Percentiles rank a stretch among this genome's conserved stretches.
Evolutionary conservation across 2,797 vertebrate species (phyloP).

Genomic region (Danio aesculapii): DNA sequence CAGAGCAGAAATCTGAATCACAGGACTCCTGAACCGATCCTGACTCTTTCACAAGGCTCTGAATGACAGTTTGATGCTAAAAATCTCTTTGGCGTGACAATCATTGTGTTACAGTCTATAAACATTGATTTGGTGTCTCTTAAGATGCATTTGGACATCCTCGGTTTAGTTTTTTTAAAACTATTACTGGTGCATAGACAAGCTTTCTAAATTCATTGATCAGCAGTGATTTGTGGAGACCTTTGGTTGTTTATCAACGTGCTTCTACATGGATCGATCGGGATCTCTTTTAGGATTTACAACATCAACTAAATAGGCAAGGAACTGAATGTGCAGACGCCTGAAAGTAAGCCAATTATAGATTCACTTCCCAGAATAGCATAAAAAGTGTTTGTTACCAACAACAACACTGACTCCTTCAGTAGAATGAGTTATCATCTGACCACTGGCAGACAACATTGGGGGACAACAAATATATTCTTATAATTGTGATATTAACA

Average conservation of each 20-base stretch:
- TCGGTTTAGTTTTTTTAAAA: neutral
- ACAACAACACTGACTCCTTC: too few species aligned
- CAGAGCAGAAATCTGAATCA: conserved; percentile 8
- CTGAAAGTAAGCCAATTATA: neutral
- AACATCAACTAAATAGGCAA: neutral
- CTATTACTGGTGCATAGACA: neutral
- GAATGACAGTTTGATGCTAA: neutral
- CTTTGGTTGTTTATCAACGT: neutral
- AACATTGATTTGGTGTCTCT: neutral
- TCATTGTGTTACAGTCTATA: conserved; percentile 9
- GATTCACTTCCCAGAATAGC: neutral
- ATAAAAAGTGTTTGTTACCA: neutral
- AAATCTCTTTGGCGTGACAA: neutral
- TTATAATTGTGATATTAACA: neutral
- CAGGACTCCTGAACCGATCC: neutral
- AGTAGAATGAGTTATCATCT: too few species aligned
- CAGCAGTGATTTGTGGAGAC: neutral
- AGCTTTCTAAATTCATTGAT: neutral
- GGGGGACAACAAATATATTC: neutral
- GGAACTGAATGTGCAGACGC: neutral
- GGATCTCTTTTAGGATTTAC: neutral
- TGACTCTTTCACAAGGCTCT: neutral
- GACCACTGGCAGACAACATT: too few species aligned
- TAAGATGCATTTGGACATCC: neutral
- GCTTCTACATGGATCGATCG: neutral